A percentile compares a stretch with the other conserved stretches of the same genome.
Evolutionary conservation across 2,113 vertebrate species (phyloP).

Genomic region (Polypterus senegalus): DNA sequence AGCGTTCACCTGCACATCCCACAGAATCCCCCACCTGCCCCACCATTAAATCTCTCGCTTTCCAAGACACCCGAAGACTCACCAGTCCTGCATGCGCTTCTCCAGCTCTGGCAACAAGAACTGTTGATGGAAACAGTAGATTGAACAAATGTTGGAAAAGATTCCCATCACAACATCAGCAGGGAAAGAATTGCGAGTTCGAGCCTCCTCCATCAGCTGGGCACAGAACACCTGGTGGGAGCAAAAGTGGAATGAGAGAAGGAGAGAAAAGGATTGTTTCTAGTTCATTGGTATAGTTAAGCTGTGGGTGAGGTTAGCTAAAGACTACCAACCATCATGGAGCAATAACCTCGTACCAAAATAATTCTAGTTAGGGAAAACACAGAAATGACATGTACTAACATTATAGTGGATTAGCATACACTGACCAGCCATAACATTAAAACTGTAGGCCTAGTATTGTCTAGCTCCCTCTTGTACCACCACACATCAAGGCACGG

Average conservation of each 20-base stretch:
- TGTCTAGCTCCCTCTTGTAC: too few species aligned
- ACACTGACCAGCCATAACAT: too few species aligned
- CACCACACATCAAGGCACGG: too few species aligned
- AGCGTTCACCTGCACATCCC: neutral
- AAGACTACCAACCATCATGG: neutral
- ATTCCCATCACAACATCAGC: slow-evolving; percentile 76
- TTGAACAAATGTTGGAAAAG: slow-evolving; percentile 88
- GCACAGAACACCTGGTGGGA: slow-evolving; percentile 66
- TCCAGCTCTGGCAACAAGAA: slow-evolving; percentile 80
- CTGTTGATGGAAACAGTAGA: slow-evolving; percentile 83
- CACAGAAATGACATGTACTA: too few species aligned
- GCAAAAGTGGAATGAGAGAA: neutral
- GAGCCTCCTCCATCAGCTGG: slow-evolving; percentile 70
- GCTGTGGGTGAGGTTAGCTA: too few species aligned
- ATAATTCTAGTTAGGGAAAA: too few species aligned
- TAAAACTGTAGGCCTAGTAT: too few species aligned
- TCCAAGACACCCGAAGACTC: slow-evolving; percentile 23
- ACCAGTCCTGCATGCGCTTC: slow-evolving; percentile 89
- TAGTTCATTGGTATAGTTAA: neutral
- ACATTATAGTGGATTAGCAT: too few species aligned
- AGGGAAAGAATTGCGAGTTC: slow-evolving; percentile 65
- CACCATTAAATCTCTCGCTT: neutral
- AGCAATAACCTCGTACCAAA: too few species aligned
- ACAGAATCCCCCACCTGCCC: neutral
- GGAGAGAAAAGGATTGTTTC: neutral